Percentiles rank a stretch among this genome's conserved stretches.
Evolutionary conservation across 2,113 vertebrate genomes (phyloP).

Genomic region (Atlantisia rogersi): DNA sequence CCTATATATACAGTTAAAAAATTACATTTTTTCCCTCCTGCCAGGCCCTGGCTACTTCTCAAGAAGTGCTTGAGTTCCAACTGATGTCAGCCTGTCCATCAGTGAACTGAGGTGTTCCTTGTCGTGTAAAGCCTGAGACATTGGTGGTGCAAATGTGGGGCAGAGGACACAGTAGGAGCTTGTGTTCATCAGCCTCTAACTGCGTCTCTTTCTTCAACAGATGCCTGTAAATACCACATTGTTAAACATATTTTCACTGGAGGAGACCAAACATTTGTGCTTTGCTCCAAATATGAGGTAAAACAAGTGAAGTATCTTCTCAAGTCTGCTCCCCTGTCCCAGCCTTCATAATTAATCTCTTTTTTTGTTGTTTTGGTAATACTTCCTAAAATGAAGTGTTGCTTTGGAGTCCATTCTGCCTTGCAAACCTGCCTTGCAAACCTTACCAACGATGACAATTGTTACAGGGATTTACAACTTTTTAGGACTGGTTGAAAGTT

Average conservation of each 20-base stretch:
- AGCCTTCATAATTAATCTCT: not conserved
- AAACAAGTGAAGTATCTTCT: not conserved
- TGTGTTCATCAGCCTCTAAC: not conserved
- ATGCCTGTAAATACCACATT: slow-evolving; percentile 79
- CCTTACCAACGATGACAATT: not conserved
- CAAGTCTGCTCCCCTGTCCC: not conserved
- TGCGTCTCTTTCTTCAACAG: slow-evolving; percentile 56
- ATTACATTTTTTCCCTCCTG: not conserved
- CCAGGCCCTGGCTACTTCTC: not conserved
- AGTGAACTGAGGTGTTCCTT: not conserved
- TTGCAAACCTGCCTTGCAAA: not conserved
- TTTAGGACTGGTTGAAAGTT: not conserved
- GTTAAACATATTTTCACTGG: slow-evolving; percentile 93
- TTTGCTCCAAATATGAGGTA: slow-evolving; percentile 89
- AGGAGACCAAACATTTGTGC: slow-evolving; percentile 93
- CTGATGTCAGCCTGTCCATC: not conserved
- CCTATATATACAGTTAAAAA: not conserved
- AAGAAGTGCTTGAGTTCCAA: not conserved
- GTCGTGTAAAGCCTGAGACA: not conserved
- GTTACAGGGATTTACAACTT: not conserved
- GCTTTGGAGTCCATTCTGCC: not conserved
- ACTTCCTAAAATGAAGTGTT: not conserved
- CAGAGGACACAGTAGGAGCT: not conserved
- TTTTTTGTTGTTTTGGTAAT: not conserved
- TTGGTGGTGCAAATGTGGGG: not conserved